Evolutionary conservation across 2,888 invertebrate genomes (phyloP).

Genomic region (Rhamnusium bicolor): DNA sequence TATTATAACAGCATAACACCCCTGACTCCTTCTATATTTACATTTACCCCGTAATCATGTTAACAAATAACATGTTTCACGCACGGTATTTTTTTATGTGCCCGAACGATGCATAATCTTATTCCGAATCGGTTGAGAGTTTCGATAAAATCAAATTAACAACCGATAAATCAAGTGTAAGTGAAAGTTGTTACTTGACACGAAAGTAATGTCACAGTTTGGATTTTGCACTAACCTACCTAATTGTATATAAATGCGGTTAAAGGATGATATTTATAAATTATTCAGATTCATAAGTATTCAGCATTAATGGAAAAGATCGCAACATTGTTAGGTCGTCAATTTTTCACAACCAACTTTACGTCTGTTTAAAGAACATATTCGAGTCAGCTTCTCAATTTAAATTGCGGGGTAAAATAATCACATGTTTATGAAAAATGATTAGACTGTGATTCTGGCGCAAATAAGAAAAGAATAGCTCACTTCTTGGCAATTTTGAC

Average conservation of each 20-base stretch:
- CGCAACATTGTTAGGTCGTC: too few relatives aligned
- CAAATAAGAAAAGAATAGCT: too few relatives aligned
- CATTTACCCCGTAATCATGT: conserved; percentile 31
- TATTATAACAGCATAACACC: conserved; percentile 45
- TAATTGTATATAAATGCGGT: background rate
- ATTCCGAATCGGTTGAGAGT: conserved; percentile 23
- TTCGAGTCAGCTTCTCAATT: too few relatives aligned
- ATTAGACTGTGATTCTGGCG: too few relatives aligned
- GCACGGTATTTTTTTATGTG: conserved; percentile 24
- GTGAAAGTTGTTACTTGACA: conserved; percentile 15
- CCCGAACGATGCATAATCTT: conserved; percentile 5
- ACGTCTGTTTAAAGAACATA: too few relatives aligned
- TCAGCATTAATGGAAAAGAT: too few relatives aligned
- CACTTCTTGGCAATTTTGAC: too few relatives aligned
- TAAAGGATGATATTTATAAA: too few relatives aligned
- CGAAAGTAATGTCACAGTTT: background rate
- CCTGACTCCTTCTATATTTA: conserved; percentile 34
- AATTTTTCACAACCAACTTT: too few relatives aligned
- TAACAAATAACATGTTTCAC: conserved; percentile 32
- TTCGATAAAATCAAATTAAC: conserved; percentile 9
- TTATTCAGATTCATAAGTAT: too few relatives aligned
- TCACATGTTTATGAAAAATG: too few relatives aligned
- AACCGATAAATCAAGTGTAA: conserved; percentile 11
- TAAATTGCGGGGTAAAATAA: too few relatives aligned
- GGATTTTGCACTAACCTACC: background rate